phyloP scores from a whole-genome alignment of 2,113 vertebrate species.

The Microtus montanus region DNA sequence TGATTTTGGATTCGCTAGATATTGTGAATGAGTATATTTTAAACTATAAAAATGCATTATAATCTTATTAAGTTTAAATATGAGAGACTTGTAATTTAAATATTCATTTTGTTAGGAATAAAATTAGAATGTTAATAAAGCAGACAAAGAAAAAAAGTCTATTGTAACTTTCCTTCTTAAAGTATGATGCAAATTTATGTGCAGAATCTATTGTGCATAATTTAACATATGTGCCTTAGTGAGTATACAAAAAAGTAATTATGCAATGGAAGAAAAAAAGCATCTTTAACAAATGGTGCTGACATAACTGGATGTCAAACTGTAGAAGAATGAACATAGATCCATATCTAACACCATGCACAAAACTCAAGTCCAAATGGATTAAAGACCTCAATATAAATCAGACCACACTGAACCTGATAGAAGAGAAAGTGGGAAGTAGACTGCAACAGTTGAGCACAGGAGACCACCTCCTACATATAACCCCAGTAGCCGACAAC shows the following conservation, averaged over 20 bases:
- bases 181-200: slow-evolving; percentile 5
- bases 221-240: neutral
- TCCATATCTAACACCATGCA: no score
- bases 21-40: neutral
- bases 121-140: neutral
- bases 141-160: neutral
- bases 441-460: no score
- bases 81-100: neutral
- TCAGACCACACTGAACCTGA: no score
- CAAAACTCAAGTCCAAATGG: no score
- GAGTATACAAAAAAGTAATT: neutral
- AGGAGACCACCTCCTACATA: no score
- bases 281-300: no score
- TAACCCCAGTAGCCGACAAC: no score
- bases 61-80: neutral
- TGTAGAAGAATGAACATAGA: no score
- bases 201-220: neutral
- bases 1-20: neutral
- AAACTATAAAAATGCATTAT: neutral
- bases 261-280: no score
- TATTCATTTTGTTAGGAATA: neutral
- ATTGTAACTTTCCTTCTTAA: neutral
- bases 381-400: no score
- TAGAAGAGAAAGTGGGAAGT: no score
- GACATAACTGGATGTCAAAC: no score